A percentile compares a stretch with the other conserved stretches of the same genome.
These are phyloP conservation scores for Acanthosepion pharaonis DNA, from an alignment of 2,888 invertebrate genomes.

Conservation along the genomic window DNA sequence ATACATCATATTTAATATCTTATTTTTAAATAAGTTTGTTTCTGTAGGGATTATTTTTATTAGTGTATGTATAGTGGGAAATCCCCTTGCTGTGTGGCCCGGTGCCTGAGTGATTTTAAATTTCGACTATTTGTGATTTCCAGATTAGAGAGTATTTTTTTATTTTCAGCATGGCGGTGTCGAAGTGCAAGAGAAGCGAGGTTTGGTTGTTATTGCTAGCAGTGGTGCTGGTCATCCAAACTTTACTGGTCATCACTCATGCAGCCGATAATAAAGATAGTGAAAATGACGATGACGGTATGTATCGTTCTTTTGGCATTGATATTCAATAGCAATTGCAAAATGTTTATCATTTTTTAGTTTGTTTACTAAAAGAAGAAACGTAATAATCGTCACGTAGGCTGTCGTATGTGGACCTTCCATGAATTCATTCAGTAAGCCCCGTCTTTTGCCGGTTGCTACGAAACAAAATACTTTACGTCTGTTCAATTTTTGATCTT, in stretches of 20 bases:
- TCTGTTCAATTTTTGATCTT: no score
- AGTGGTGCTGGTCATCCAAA: neutral
- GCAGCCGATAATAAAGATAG: neutral
- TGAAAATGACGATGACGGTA: neutral
- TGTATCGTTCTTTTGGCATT: neutral
- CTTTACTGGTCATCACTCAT: neutral
- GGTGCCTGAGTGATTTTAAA: conserved; percentile 48
- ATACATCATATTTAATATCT: neutral
- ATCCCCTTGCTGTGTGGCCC: neutral
- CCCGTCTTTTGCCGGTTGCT: no score
- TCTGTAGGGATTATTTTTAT: neutral
- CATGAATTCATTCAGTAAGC: no score
- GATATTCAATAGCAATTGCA: neutral
- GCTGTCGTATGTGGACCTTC: neutral
- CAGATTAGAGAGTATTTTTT: neutral
- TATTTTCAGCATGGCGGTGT: conserved; percentile 48
- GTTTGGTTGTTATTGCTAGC: neutral
- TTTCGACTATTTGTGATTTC: conserved; percentile 48
- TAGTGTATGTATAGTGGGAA: neutral
- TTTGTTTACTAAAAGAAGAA: neutral
- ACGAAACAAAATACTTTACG: no score
- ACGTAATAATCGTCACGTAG: neutral
- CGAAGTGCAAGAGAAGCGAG: neutral
- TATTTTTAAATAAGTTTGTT: neutral
- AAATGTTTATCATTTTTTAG: neutral